Conservation (phyloP, 2,888 invertebrate species). For the Pachliopta kotzebuea region DNA sequence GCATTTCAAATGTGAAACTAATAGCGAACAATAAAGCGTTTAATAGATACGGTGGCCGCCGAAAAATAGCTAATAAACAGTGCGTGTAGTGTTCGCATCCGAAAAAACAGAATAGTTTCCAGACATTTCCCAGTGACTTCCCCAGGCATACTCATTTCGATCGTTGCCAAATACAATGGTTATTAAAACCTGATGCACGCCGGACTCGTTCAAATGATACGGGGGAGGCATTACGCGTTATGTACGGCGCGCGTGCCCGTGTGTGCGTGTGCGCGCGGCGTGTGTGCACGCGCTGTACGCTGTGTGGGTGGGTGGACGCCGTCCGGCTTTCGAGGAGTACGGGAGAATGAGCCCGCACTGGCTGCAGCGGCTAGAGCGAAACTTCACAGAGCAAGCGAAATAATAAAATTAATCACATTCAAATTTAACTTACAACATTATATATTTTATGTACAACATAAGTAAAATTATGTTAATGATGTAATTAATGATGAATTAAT, state of each 20-base stretch:
- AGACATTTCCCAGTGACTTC: slow-evolving; percentile 58
- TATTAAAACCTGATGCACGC: slow-evolving; percentile 72
- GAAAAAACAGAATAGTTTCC: slow-evolving; percentile 53
- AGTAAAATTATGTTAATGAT: no score
- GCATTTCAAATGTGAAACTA: slow-evolving; percentile 21
- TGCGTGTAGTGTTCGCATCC: slow-evolving; percentile 41
- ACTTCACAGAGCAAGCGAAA: slow-evolving; percentile 32
- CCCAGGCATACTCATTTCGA: slow-evolving; percentile 73
- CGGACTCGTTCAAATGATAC: slow-evolving; percentile 55
- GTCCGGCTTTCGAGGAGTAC: slow-evolving; percentile 71
- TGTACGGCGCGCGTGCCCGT: slow-evolving; percentile 38
- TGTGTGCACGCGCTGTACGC: slow-evolving; percentile 30
- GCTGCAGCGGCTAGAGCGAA: slow-evolving; percentile 51
- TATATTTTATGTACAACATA: no score
- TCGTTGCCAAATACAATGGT: slow-evolving; percentile 79
- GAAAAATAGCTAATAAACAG: slow-evolving; percentile 40
- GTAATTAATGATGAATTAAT: slow-evolving; percentile 20
- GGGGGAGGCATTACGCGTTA: slow-evolving; percentile 51
- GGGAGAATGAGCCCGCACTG: slow-evolving; percentile 60
- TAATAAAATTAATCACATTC: background rate
- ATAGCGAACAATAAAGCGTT: slow-evolving; percentile 25
- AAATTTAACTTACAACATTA: background rate
- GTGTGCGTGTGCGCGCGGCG: slow-evolving; percentile 25
- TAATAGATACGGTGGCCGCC: slow-evolving; percentile 20
- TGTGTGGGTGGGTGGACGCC: slow-evolving; percentile 67